phyloP scores from a whole-genome alignment of 2,113 vertebrate species.

The Campylorhamphus procurvoides region DNA sequence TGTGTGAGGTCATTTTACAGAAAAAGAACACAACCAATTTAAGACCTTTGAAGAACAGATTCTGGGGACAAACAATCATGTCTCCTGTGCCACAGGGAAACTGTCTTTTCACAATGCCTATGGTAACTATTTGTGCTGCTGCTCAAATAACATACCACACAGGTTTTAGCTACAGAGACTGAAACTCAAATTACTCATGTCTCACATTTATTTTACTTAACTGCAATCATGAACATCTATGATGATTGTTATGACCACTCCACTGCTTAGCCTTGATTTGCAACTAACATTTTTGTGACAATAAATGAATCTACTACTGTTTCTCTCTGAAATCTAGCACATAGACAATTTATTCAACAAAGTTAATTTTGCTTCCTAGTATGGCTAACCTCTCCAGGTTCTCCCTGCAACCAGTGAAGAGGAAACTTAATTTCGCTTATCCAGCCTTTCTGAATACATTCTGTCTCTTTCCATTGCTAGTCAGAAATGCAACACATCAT shows the following conservation, averaged over 20 bases:
- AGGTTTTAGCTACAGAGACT: background rate
- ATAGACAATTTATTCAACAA: background rate
- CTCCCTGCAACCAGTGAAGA: background rate
- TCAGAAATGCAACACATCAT: background rate
- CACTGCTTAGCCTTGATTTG: background rate
- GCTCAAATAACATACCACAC: background rate
- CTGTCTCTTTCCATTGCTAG: background rate
- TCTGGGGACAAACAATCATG: background rate
- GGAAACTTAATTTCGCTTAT: background rate
- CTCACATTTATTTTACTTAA: background rate
- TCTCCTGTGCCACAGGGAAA: background rate
- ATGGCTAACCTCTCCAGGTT: background rate
- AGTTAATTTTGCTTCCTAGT: background rate
- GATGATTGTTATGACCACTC: background rate
- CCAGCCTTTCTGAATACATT: background rate
- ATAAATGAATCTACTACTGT: background rate
- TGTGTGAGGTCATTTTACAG: background rate
- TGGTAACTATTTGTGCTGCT: background rate
- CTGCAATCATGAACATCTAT: background rate
- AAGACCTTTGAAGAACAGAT: background rate
- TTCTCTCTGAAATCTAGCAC: background rate
- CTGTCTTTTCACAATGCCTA: background rate
- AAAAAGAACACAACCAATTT: background rate
- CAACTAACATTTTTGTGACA: background rate
- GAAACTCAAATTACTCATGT: background rate